These are phyloP conservation scores for Atta cephalotes DNA, from an alignment of 1,140 invertebrate genomes.

Conservation along the genomic window DNA sequence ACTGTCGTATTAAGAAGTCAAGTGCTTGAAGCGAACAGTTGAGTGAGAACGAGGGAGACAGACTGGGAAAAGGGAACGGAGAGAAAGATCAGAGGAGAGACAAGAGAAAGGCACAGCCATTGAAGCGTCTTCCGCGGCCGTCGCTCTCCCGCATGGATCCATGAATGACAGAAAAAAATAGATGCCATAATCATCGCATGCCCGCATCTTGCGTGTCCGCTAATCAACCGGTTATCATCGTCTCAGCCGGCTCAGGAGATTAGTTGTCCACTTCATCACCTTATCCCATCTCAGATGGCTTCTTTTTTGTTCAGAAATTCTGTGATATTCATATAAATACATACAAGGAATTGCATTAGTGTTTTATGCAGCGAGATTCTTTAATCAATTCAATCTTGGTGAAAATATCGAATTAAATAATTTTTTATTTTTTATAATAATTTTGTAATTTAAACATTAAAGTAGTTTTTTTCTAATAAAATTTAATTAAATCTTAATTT, in stretches of 20 bases:
- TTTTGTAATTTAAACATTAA: not conserved
- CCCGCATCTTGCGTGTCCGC: constrained; percentile 29
- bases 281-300: not conserved
- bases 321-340: not conserved
- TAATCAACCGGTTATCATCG: constrained; percentile 46
- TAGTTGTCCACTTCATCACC: constrained; percentile 18
- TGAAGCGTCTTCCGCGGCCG: constrained; percentile 31
- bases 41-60: not conserved
- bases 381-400: not conserved
- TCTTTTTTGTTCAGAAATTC: not conserved
- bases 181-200: constrained; percentile 1
- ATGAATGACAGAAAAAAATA: constrained; percentile 22
- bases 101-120: constrained; percentile 23
- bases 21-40: constrained; percentile 34
- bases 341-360: not conserved
- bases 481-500: not conserved
- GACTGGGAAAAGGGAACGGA: not conserved
- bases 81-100: constrained; percentile 15
- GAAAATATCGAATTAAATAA: constrained; percentile 8
- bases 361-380: not conserved
- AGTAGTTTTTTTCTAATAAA: not conserved
- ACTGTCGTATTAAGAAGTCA: constrained; percentile 61
- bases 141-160: constrained; percentile 32
- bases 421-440: not conserved
- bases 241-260: not conserved